phyloP scores from a whole-genome alignment of 2,113 vertebrate genomes.

The Notiomystis cincta region DNA sequence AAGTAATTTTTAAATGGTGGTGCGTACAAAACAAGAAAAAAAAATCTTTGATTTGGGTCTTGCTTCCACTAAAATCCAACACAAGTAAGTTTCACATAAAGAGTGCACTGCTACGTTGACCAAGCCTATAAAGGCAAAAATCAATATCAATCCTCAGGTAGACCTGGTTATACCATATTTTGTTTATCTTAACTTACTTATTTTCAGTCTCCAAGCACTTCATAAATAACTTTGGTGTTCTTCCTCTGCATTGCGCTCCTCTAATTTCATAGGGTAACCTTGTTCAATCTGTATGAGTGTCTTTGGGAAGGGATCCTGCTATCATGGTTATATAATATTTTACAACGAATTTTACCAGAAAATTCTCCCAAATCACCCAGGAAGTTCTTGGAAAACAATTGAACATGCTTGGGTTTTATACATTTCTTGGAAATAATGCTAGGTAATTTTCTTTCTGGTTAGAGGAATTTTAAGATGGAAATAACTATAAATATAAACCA shows the following conservation, averaged over 20 bases:
- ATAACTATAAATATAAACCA: background rate
- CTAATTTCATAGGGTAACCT: accelerated
- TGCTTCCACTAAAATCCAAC: background rate
- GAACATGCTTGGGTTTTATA: background rate
- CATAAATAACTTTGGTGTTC: background rate
- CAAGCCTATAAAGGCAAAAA: background rate
- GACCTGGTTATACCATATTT: background rate
- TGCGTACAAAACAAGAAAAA: background rate
- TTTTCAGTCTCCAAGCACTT: background rate
- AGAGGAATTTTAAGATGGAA: background rate
- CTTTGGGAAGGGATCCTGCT: background rate
- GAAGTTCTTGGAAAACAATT: background rate
- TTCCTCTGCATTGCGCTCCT: background rate
- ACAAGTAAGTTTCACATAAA: background rate
- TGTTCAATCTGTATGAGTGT: background rate
- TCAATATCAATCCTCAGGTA: background rate
- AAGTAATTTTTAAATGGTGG: background rate
- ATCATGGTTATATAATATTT: background rate
- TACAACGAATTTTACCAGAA: background rate
- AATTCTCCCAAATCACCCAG: background rate
- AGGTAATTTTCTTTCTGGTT: background rate
- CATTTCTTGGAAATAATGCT: background rate
- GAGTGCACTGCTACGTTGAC: background rate
- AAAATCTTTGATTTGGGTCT: background rate
- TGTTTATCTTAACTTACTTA: background rate